phyloP scores from a whole-genome alignment of 1,140 invertebrate genomes.

The Bombus sylvicola region DNA sequence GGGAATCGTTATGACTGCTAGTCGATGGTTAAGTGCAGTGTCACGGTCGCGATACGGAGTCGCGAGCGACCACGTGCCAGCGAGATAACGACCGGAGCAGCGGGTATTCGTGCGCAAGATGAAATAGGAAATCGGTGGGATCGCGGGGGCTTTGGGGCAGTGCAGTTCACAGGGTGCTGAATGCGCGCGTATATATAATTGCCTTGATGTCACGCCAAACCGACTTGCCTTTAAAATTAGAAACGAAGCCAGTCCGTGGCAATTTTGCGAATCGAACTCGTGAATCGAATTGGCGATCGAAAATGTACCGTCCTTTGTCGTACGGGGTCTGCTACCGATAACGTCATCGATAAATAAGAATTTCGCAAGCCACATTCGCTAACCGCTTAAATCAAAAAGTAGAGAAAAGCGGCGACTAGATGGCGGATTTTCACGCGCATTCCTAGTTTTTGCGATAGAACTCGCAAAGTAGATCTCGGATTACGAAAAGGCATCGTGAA shows the following conservation, averaged over 20 bases:
- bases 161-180: background rate
- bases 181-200: constrained; percentile 27
- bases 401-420: too few relatives aligned
- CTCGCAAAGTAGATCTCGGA: too few relatives aligned
- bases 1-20: background rate
- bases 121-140: constrained; percentile 1
- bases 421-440: too few relatives aligned
- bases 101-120: background rate
- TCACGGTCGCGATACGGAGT: constrained; percentile 38
- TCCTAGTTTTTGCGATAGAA: too few relatives aligned
- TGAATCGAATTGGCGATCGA: background rate
- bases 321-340: background rate
- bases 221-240: constrained; percentile 75
- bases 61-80: constrained; percentile 37
- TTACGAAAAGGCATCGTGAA: too few relatives aligned
- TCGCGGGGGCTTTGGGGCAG: background rate
- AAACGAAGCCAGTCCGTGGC: background rate
- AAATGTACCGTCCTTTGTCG: background rate
- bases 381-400: too few relatives aligned
- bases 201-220: constrained; percentile 72
- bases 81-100: constrained; percentile 6
- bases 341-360: too few relatives aligned
- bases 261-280: background rate
- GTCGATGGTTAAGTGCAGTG: constrained; percentile 40
- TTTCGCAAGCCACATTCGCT: too few relatives aligned